phyloP scores from a whole-genome alignment of 1,140 invertebrate genomes.

The Bombus confusus region DNA sequence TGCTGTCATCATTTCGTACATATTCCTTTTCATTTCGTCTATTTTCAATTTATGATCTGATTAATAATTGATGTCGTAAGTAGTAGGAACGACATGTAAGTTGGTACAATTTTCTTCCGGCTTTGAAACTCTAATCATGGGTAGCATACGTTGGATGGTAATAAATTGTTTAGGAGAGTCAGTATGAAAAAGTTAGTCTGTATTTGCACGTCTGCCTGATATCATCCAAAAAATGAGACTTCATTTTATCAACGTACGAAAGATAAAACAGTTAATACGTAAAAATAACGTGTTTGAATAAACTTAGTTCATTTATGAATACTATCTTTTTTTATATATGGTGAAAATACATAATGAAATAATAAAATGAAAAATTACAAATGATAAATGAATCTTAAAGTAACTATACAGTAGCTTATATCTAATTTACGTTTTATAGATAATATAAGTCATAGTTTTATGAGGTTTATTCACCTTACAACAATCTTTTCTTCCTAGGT shows the following conservation, averaged over 20 bases:
- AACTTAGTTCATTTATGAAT: neutral
- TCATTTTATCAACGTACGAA: neutral
- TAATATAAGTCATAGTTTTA: neutral
- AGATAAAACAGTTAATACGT: neutral
- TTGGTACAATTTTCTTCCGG: neutral
- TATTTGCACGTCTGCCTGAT: neutral
- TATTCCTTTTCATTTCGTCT: neutral
- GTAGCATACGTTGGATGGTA: neutral
- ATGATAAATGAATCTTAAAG: neutral
- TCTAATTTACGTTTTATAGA: neutral
- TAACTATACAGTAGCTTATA: neutral
- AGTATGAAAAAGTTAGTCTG: neutral
- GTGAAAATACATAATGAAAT: neutral
- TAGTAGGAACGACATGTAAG: neutral
- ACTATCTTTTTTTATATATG: neutral
- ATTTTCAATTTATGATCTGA: neutral
- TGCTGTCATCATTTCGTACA: neutral
- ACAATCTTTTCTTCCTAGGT: neutral
- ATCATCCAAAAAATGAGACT: neutral
- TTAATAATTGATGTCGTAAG: neutral
- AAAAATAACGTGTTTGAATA: neutral
- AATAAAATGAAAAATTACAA: neutral
- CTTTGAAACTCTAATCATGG: neutral
- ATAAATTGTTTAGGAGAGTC: neutral
- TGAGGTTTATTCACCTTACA: neutral